Conservation (phyloP, 2,113 vertebrate species). For the Apodemus speciosus region DNA sequence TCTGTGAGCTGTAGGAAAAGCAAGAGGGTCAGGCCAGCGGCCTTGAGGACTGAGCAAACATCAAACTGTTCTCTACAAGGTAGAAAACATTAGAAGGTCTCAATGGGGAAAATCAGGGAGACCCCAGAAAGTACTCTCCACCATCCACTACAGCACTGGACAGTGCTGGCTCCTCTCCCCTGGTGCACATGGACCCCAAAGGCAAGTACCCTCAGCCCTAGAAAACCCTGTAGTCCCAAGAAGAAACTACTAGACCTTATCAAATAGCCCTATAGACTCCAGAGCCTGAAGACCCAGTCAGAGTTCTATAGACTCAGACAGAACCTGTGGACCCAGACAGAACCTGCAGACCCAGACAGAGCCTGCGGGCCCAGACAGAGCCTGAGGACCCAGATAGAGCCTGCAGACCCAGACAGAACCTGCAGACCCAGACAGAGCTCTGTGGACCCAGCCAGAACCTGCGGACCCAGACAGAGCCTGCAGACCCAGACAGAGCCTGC, state of each 20-base stretch:
- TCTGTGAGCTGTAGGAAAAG: slow-evolving; percentile 84
- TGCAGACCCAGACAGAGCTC: background rate
- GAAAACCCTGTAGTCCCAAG: background rate
- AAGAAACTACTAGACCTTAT: background rate
- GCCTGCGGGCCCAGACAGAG: too few species aligned
- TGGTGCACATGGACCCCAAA: background rate
- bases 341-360: background rate
- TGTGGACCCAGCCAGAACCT: too few species aligned
- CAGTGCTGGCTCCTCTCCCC: background rate
- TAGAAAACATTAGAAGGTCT: background rate
- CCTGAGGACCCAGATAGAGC: background rate
- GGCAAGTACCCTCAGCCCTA: background rate
- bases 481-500: background rate
- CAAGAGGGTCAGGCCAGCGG: background rate
- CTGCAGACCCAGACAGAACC: background rate
- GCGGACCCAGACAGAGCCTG: background rate
- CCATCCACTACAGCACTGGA: background rate
- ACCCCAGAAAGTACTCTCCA: background rate
- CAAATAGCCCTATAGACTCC: background rate
- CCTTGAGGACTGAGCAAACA: background rate
- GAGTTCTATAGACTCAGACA: background rate
- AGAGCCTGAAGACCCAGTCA: background rate
- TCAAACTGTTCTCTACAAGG: background rate
- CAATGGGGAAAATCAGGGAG: background rate
- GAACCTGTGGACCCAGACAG: background rate